Conservation (phyloP, 2,888 invertebrate genomes). For the Drosophila macrospina region DNA sequence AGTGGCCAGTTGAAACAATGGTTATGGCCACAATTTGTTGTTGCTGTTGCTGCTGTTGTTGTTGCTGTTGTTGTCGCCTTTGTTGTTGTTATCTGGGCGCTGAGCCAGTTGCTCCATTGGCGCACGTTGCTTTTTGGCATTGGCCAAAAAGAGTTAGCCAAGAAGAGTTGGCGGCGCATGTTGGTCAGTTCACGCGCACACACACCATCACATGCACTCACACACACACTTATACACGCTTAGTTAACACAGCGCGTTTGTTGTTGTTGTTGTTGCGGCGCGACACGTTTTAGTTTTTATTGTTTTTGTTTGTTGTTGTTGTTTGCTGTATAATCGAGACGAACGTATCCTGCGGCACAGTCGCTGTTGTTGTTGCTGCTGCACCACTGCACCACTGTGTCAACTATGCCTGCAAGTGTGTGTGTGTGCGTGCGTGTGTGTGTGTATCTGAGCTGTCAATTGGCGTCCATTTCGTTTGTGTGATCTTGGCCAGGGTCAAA, state of each 20-base stretch:
- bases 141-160: conserved; percentile 25
- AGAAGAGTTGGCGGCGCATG: conserved; percentile 64
- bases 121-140: conserved; percentile 61
- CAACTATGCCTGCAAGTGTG: conserved; percentile 20
- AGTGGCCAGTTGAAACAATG: conserved; percentile 70
- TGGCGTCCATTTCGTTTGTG: conserved; percentile 56
- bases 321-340: conserved; percentile 84
- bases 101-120: conserved; percentile 60
- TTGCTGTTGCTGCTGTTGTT: conserved; percentile 17
- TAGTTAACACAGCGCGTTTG: conserved; percentile 45
- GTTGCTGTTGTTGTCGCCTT: conserved; percentile 23
- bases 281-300: conserved; percentile 44
- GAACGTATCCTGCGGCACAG: conserved; percentile 73
- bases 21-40: conserved; percentile 18
- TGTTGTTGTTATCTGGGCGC: conserved; percentile 50
- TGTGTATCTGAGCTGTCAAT: conserved; percentile 60
- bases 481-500: conserved; percentile 75
- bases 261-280: conserved; percentile 61
- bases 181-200: conserved; percentile 60
- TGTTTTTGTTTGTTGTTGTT: conserved; percentile 60
- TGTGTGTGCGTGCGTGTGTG: conserved; percentile 35
- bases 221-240: conserved; percentile 30
- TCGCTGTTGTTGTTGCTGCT: conserved; percentile 53
- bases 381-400: conserved; percentile 43
- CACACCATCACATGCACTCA: conserved; percentile 39